Evolutionary conservation across 1,140 invertebrate species (phyloP), one percentile per base, ranked within the genome.

Genomic region (Coenobita brevimanus): DNA sequence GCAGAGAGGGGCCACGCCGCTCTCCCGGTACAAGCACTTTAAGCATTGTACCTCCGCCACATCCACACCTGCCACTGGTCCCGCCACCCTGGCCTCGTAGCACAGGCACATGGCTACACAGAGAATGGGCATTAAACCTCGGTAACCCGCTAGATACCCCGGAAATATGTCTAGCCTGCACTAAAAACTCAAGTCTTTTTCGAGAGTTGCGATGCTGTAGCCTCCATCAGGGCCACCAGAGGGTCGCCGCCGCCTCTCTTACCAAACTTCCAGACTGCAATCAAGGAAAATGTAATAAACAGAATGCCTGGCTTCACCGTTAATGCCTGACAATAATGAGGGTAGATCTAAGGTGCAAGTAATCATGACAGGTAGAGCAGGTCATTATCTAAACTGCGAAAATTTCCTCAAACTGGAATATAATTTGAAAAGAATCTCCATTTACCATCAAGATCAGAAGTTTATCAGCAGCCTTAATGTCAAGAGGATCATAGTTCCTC

Each of bases 41-140:
- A 85, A 85, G 73, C 82, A 85, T 78, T 85, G 71, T 78, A 85
- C 82, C 82, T 85, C 82, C 82, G 71, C 82, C 82, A 85, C 75
- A 75, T 76, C 71, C 73, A 85, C 73, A 78, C 82, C 82, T 76
- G 82, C 50, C 57, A 43, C 41, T 46, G 60, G 82, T 69, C 80
- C 38, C n/a, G 57, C 17, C 64, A 62, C 41, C 64, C 60, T 82
- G 69, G 60, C 64, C 27, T 41, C 57, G 33, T 10, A 41, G 60
- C 38, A 24, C 38, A 71, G 60, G 64, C 64, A 82, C 64, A 54
- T 60, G 64, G 64, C 64, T 30, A 50, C 73, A 36, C 8, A 69
- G 36, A 43, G 30, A 50, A 82, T 82, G 80, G 38, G 43, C 43
- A 50, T 69, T 38, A 71, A 33, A 43, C 62, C 0, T 41, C 24